Base-by-base conservation (phyloP, 2,113 vertebrate species). In the Merops nubicus region DNA sequence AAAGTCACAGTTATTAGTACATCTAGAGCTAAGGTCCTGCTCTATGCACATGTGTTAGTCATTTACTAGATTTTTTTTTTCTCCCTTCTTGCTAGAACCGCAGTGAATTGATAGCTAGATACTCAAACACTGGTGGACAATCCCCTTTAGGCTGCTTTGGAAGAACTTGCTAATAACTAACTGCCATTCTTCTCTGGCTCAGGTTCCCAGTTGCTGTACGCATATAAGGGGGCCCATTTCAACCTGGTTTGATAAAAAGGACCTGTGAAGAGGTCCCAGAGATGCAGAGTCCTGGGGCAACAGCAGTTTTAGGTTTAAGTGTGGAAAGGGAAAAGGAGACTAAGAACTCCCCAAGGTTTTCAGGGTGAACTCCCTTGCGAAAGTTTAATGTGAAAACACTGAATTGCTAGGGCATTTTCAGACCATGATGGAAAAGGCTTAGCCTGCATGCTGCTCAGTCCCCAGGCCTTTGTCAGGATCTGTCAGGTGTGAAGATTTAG, bases 401-500 rank as follows among this genome's bases (percentile, higher is more conserved):
- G 68, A 19, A 65, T 92, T 91, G 22, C 36, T 56, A 43, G 51
- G 29, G 34, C 13, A 70, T 62, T 75, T 68, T 78, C 62, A 75
- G 69, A 51, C 15, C 42, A 6, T 0, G 6, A 42, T 90, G 64
- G 63, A 88, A 76, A 40, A 74, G 42, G 42, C 60, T 69, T 83
- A 77, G 47, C 34, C 54, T 57, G 33, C 29, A 50, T 2, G 0
- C 56, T 50, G 29, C 53, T 72, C 17, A 8, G 51, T 82, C 93
- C 93, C 91, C 31, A 57, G 89, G 80, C 87, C 56, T 92, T 91
- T 89, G 77, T 26, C 73, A 73, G 84, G 47, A 23, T 78, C 84
- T 75, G 87, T 68, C 89, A 94, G 91, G 96, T 97, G 95, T 96
- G 93, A 96, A 94, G 95, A 94, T 92, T 97, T 96, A 95, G 91